phyloP scores from a whole-genome alignment of 2,797 vertebrate species.

The Margarornis squamiger region DNA sequence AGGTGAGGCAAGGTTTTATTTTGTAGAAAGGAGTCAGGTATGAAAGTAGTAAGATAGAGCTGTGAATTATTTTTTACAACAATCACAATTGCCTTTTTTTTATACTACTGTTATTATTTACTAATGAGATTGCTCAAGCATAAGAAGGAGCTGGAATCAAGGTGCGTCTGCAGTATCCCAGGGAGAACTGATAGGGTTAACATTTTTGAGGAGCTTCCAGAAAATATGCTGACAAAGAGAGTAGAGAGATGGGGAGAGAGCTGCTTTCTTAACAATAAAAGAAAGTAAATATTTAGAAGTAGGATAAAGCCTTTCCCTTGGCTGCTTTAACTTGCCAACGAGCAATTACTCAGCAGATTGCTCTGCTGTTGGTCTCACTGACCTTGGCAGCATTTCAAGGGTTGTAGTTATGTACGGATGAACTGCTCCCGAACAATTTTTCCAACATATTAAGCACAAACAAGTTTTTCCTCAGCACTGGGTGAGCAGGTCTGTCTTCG shows the following conservation, averaged over 20 bases:
- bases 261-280: constrained; percentile 41
- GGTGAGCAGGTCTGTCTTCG: constrained; percentile 1
- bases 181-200: not conserved
- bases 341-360: constrained; percentile 46
- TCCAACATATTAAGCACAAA: constrained; percentile 51
- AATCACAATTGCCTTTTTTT: not conserved
- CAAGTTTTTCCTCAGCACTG: constrained; percentile 25
- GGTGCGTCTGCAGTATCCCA: not conserved
- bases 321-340: constrained; percentile 41
- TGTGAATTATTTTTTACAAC: not conserved
- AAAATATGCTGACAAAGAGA: constrained; percentile 33
- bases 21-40: not conserved
- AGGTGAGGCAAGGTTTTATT: not conserved
- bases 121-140: not conserved
- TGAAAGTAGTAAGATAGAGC: not conserved
- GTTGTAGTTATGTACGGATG: constrained; percentile 22
- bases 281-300: constrained; percentile 51
- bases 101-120: not conserved
- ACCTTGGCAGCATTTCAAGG: constrained; percentile 23
- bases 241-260: not conserved
- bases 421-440: constrained; percentile 50
- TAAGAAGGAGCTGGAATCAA: not conserved
- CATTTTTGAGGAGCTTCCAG: not conserved
- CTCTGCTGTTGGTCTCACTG: constrained; percentile 6
- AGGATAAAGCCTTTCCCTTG: constrained; percentile 36